These are phyloP conservation scores for Mungos mungo DNA, from an alignment of 2,113 vertebrate genomes.

Conservation along the genomic window DNA sequence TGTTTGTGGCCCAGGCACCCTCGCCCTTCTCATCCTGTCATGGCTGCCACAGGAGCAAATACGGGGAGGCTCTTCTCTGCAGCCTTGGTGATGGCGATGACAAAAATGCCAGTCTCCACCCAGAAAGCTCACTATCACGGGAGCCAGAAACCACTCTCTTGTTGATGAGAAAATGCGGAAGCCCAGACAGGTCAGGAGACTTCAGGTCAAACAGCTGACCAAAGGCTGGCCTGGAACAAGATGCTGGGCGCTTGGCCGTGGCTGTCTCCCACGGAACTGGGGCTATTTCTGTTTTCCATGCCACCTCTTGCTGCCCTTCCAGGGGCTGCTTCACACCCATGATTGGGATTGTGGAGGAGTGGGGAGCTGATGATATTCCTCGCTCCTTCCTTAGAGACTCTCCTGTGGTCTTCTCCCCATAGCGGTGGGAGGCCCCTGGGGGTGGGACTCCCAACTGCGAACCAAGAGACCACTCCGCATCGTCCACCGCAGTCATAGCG, in stretches of 20 bases:
- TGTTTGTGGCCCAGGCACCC: not conserved
- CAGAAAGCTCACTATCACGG: rapidly evolving
- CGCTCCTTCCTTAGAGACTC: not conserved
- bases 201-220: not conserved
- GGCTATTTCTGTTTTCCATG: not conserved
- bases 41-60: not conserved
- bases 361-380: not conserved
- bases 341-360: not conserved
- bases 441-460: not conserved
- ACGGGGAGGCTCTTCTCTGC: not conserved
- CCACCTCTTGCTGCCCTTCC: not conserved
- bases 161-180: not conserved
- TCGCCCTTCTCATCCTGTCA: rapidly evolving
- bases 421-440: rapidly evolving
- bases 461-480: not conserved
- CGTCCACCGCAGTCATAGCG: not conserved
- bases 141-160: not conserved
- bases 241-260: not conserved
- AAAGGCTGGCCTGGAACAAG: not conserved
- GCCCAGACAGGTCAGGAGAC: not conserved
- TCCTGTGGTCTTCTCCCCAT: not conserved
- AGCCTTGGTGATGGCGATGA: not conserved
- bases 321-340: not conserved
- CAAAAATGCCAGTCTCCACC: not conserved
- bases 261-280: not conserved